These are phyloP conservation scores for Meta bourneti DNA, from an alignment of 2,888 invertebrate genomes.

Conservation along the genomic window DNA sequence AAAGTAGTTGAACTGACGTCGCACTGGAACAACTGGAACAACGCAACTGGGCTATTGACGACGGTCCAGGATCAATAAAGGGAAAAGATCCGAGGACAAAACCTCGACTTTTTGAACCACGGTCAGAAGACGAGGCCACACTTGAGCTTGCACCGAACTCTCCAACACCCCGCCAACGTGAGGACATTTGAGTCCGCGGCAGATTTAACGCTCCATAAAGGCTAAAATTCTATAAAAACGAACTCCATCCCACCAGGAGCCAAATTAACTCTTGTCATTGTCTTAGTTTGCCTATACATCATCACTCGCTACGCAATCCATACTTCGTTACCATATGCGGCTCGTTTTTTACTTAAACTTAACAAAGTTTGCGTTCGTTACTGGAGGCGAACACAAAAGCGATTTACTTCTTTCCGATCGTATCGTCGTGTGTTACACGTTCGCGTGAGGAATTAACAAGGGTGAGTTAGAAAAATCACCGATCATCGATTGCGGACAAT, in stretches of 20 bases:
- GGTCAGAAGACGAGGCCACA: too few species aligned
- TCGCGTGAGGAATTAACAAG: slow-evolving; percentile 49
- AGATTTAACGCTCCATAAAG: background rate
- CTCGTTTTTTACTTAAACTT: slow-evolving; percentile 3
- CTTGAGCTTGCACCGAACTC: too few species aligned
- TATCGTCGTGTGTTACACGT: slow-evolving; percentile 15
- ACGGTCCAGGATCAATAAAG: too few species aligned
- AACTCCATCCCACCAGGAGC: background rate
- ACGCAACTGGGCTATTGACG: too few species aligned
- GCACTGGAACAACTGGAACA: too few species aligned
- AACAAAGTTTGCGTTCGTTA: slow-evolving; percentile 17
- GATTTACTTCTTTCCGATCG: slow-evolving; percentile 49
- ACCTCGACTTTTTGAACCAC: too few species aligned
- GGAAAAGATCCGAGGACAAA: too few species aligned
- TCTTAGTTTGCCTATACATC: slow-evolving; percentile 21
- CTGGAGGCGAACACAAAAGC: slow-evolving; percentile 30
- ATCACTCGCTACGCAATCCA: background rate
- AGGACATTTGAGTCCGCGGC: too few species aligned
- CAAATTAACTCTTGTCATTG: slow-evolving; percentile 20
- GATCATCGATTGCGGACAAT: slow-evolving; percentile 47
- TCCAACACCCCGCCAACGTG: too few species aligned
- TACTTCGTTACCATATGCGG: slow-evolving; percentile 43
- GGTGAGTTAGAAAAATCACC: slow-evolving; percentile 1
- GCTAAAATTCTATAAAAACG: slow-evolving; percentile 14
- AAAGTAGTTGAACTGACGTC: too few species aligned